Evolutionary conservation across 1,140 invertebrate species (phyloP), one percentile per base, ranked within the genome.

Genomic region (Trachymyrmex septentrionalis): DNA sequence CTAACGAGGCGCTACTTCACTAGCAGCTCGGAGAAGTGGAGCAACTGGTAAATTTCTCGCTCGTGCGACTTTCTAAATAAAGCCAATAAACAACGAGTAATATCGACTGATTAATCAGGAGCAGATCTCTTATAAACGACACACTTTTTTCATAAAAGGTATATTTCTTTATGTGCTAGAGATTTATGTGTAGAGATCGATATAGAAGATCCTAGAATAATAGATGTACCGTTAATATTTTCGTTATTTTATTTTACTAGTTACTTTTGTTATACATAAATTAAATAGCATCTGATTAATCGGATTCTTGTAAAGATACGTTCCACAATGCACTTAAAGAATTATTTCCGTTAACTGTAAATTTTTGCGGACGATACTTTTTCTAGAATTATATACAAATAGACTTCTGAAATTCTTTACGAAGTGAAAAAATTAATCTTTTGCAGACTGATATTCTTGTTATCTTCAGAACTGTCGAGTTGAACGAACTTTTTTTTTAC

Each of bases 1-100:
- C 90, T 93, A 93, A 93, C 88, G 86, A 91, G 88, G 72, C 78
- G 66, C 75, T 78, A 85, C 82, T 90, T 84, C 64, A 86, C 30
- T 55, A 87, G 67, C 44, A 44, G 14, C 67, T 86, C 77, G 21
- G 34, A 50, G 64, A 77, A 73, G 53, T 61, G 67, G 73, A 89
- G 88, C 88, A 90, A 90, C 89, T 90, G 88, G 88, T 90, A 88
- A 90, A 90, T 87, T 72, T 88, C 88, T 85, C 67, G 69, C 34
- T 87, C 86, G 89, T 90, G 88, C 71, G 57, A 73, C 50, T 64
- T 38, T 59, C 44, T 76, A 88, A 90, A 90, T 75, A 80, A 87
- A 86, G 86, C 75, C 82, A 90, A 90, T 90, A 77, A 86, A 76
- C 27, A 21, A 34, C 61, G 50, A 71, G 67, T 77, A 64, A 34